phyloP scores from a whole-genome alignment of 1,140 invertebrate genomes.

The Papilio helenus region DNA sequence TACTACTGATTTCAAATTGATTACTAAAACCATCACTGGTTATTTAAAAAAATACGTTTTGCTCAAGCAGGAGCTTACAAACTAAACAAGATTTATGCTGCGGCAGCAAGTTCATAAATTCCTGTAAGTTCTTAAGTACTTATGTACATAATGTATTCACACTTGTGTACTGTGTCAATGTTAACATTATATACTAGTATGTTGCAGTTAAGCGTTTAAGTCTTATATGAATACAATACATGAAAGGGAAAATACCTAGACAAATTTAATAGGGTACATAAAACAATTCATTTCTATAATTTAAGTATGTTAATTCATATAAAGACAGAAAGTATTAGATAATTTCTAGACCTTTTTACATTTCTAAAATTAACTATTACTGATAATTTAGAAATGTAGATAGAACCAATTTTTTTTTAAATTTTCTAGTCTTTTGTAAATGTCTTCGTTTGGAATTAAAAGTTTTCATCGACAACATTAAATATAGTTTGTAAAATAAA shows the following conservation, averaged over 20 bases:
- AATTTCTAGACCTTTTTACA: too few relatives aligned
- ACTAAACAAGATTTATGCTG: background rate
- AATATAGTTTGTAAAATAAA: background rate
- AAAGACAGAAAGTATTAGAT: too few relatives aligned
- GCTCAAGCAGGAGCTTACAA: background rate
- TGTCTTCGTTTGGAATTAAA: too few relatives aligned
- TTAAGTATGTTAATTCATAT: too few relatives aligned
- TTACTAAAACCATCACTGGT: background rate
- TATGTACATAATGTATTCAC: background rate
- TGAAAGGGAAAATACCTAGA: background rate
- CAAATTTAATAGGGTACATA: background rate
- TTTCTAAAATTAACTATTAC: too few relatives aligned
- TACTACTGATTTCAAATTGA: too few relatives aligned
- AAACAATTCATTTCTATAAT: background rate
- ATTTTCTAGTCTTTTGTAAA: too few relatives aligned
- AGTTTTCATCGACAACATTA: background rate
- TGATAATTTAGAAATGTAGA: too few relatives aligned
- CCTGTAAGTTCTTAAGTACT: background rate
- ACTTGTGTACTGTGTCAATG: background rate
- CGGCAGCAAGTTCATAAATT: background rate
- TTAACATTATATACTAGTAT: background rate
- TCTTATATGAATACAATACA: background rate
- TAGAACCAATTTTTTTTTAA: too few relatives aligned
- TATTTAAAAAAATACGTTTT: background rate
- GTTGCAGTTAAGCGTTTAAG: background rate